Percentiles rank a stretch among this genome's conserved stretches.
Conservation (phyloP, 1,140 invertebrate genomes). For the Glomeris maerens region DNA sequence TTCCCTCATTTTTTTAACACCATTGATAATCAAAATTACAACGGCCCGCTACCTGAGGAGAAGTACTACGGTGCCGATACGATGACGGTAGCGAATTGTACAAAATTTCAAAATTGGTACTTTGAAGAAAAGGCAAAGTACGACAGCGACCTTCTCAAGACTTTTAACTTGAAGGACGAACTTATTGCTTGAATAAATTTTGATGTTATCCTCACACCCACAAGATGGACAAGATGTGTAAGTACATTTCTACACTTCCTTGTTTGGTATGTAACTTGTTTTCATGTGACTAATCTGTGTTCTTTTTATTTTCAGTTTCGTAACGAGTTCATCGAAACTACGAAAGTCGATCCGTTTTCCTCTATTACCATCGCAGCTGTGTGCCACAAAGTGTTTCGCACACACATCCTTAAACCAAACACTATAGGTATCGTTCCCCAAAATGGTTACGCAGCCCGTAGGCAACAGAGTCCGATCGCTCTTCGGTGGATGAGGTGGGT, state of each 20-base stretch:
- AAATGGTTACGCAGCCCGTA: slow-evolving; percentile 6
- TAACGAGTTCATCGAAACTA: background rate
- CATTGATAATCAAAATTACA: slow-evolving; percentile 12
- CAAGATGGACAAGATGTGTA: too few species aligned
- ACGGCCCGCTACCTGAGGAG: too few species aligned
- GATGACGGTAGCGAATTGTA: too few species aligned
- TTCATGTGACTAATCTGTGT: slow-evolving; percentile 11
- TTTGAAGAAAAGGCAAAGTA: too few species aligned
- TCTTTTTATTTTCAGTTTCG: slow-evolving; percentile 9
- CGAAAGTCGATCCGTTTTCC: slow-evolving; percentile 7
- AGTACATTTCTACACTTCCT: slow-evolving; percentile 3
- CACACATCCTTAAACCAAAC: background rate
- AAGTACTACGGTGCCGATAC: too few species aligned
- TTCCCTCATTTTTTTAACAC: slow-evolving; percentile 14
- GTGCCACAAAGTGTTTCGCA: slow-evolving; percentile 9
- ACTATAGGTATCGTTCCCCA: slow-evolving; percentile 9
- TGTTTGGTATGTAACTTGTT: slow-evolving; percentile 6
- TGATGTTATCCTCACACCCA: too few species aligned
- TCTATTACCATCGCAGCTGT: slow-evolving; percentile 9
- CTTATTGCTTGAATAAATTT: slow-evolving; percentile 7
- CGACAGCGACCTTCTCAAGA: too few species aligned
- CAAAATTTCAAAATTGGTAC: too few species aligned
- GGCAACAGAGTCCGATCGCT: background rate
- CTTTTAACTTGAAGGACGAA: background rate
- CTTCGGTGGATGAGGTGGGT: slow-evolving; percentile 12